A percentile compares a stretch with the other conserved stretches of the same genome.
phyloP scores from a whole-genome alignment of 2,888 invertebrate genomes.

The Platypus cylindrus region DNA sequence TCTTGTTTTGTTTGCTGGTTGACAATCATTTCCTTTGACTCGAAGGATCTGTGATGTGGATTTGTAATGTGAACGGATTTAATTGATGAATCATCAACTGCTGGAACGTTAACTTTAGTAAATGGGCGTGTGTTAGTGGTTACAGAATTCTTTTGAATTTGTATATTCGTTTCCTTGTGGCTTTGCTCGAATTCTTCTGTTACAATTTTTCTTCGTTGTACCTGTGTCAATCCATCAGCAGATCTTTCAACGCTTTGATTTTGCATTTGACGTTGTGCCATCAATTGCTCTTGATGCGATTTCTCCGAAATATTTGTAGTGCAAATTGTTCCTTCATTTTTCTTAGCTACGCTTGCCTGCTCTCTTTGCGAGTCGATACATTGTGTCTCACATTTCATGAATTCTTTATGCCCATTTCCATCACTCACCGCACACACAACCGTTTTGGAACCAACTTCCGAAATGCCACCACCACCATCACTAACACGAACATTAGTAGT shows the following conservation, averaged over 20 bases:
- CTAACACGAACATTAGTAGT: conserved; percentile 4
- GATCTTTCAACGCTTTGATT: conserved; percentile 22
- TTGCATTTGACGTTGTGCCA: conserved; percentile 23
- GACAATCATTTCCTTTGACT: background rate
- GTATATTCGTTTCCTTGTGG: conserved; percentile 50
- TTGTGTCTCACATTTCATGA: conserved; percentile 7
- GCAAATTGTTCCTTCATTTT: conserved; percentile 10
- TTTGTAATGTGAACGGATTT: conserved; percentile 30
- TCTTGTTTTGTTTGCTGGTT: background rate
- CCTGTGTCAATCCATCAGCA: conserved; percentile 35
- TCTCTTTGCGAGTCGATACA: conserved; percentile 13
- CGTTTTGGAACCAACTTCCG: conserved; percentile 1
- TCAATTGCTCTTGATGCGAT: conserved; percentile 23
- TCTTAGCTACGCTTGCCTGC: conserved; percentile 13
- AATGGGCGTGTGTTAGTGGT: conserved; percentile 17
- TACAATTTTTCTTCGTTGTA: conserved; percentile 49
- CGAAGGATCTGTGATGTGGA: conserved; percentile 22
- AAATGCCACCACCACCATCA: too few relatives aligned
- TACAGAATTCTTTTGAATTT: conserved; percentile 42
- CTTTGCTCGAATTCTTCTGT: conserved; percentile 55
- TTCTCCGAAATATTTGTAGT: conserved; percentile 26
- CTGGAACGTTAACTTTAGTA: conserved; percentile 23
- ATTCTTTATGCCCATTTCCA: conserved; percentile 8
- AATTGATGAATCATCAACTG: conserved; percentile 18
- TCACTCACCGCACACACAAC: too few relatives aligned